Evolutionary conservation across 1,140 invertebrate genomes (phyloP).

Genomic region (Drosophila lacteicornis): DNA sequence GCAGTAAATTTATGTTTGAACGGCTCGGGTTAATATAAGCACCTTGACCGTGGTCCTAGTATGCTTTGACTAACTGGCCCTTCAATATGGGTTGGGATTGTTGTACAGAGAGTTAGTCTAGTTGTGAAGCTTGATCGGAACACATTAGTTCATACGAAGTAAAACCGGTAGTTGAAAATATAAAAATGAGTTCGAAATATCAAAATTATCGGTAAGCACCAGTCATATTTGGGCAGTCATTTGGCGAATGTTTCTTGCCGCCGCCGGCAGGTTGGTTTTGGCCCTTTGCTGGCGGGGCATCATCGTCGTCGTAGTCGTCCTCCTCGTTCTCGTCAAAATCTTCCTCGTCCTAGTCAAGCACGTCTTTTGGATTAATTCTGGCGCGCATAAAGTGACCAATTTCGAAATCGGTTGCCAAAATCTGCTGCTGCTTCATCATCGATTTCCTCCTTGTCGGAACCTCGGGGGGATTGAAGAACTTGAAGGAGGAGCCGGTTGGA

Average conservation of each 20-base stretch:
- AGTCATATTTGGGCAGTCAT: conserved; percentile 74
- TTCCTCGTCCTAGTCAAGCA: conserved; percentile 89
- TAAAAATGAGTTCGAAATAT: no score
- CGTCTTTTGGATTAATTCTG: conserved; percentile 95
- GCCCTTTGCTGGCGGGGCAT: conserved; percentile 54
- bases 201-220: conserved; percentile 44
- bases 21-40: no score
- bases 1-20: no score
- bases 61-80: no score
- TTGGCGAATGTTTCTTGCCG: conserved; percentile 76
- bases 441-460: conserved; percentile 88
- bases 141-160: no score
- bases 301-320: conserved; percentile 85
- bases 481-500: conserved; percentile 98
- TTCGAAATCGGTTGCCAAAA: conserved; percentile 97
- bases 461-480: conserved; percentile 97
- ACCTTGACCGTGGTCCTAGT: no score
- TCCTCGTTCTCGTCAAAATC: conserved; percentile 79
- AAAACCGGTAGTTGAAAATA: no score
- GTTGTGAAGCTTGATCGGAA: no score
- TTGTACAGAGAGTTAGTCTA: no score
- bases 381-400: conserved; percentile 99
- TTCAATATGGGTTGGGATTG: no score
- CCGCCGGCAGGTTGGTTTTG: conserved; percentile 51
- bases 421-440: conserved; percentile 87